phyloP scores from a whole-genome alignment of 2,888 invertebrate genomes.

The Caenorhabditis angaria region DNA sequence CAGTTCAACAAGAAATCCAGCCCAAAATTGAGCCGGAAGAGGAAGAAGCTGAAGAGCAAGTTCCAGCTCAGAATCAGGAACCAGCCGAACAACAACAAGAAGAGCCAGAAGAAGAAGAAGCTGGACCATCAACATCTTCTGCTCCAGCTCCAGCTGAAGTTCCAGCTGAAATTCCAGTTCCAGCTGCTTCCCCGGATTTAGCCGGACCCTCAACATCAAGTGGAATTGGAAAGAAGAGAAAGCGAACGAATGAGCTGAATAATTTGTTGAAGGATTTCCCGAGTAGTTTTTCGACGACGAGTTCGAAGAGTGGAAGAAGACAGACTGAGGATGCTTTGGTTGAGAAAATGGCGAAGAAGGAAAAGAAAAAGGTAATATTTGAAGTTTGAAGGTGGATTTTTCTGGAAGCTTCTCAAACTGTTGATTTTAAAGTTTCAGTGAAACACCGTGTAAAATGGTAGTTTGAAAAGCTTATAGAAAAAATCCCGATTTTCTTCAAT shows the following conservation, averaged over 20 bases:
- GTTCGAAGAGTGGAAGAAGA: neutral
- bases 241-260: conserved; percentile 5
- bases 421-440: too few relatives aligned
- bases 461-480: too few relatives aligned
- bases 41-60: too few relatives aligned
- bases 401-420: conserved; percentile 2
- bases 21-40: too few relatives aligned
- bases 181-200: too few relatives aligned
- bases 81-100: too few relatives aligned
- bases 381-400: neutral
- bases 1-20: too few relatives aligned
- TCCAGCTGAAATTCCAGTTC: neutral
- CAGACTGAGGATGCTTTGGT: conserved; percentile 17
- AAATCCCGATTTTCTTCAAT: too few relatives aligned
- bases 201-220: too few relatives aligned
- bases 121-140: neutral
- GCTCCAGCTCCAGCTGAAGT: neutral
- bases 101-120: too few relatives aligned
- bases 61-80: too few relatives aligned
- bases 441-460: too few relatives aligned
- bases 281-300: neutral
- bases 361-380: conserved; percentile 9
- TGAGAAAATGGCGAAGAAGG: conserved; percentile 18
- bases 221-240: neutral
- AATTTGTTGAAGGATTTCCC: neutral